phyloP scores from a whole-genome alignment of 2,888 invertebrate genomes.

The Drosophila colorata region DNA sequence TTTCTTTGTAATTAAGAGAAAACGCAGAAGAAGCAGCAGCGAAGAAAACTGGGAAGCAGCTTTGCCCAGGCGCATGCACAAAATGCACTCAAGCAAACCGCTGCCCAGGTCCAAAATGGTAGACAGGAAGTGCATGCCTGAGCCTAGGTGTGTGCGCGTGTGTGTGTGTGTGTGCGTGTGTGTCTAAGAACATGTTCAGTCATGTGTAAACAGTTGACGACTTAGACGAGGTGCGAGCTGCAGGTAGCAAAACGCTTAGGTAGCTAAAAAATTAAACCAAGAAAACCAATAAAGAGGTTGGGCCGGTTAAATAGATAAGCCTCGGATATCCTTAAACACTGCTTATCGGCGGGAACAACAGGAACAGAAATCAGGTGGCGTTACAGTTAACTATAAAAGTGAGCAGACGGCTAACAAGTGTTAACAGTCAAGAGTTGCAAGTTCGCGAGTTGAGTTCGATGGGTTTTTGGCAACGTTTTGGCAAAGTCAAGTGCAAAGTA shows the following conservation, averaged over 20 bases:
- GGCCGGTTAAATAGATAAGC: constrained; percentile 48
- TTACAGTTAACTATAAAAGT: constrained; percentile 56
- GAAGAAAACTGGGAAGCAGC: constrained; percentile 34
- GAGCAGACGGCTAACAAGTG: neutral
- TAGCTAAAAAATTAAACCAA: constrained; percentile 35
- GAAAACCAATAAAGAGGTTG: constrained; percentile 49
- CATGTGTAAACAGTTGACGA: constrained; percentile 74
- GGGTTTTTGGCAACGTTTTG: constrained; percentile 53
- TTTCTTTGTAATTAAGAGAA: constrained; percentile 56
- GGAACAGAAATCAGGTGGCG: constrained; percentile 1
- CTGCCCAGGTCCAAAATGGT: constrained; percentile 61
- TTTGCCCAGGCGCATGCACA: constrained; percentile 23
- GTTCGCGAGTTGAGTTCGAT: constrained; percentile 28
- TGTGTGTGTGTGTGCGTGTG: constrained; percentile 25
- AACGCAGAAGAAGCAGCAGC: constrained; percentile 36
- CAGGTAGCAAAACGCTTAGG: constrained; percentile 54
- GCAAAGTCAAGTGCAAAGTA: constrained; percentile 34
- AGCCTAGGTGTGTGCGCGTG: constrained; percentile 1
- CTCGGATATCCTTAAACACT: constrained; percentile 9
- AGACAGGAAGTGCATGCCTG: constrained; percentile 66
- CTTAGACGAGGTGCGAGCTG: constrained; percentile 42
- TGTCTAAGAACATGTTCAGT: constrained; percentile 68
- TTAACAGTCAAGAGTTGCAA: constrained; percentile 42
- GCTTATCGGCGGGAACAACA: constrained; percentile 28
- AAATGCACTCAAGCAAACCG: constrained; percentile 65